Percentiles rank a stretch among this genome's conserved stretches.
Conservation (phyloP, 2,113 vertebrate genomes). For the Panthera tigris region DNA sequence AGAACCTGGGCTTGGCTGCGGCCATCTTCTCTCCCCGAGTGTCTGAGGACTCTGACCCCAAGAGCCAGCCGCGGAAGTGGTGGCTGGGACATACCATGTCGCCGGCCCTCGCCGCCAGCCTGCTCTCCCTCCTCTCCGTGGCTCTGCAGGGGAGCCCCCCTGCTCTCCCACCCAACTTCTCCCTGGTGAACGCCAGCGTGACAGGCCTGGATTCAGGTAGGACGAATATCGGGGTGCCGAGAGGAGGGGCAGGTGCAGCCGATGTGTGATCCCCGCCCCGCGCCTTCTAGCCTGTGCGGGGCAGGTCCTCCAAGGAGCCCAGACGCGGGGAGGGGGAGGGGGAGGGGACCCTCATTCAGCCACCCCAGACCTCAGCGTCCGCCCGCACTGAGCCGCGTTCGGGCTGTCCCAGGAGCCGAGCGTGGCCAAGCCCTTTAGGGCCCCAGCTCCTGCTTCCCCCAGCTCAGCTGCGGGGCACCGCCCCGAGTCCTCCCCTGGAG, state of each 20-base stretch:
- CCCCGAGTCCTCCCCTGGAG: background rate
- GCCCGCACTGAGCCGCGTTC: background rate
- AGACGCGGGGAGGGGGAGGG: background rate
- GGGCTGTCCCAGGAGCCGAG: background rate
- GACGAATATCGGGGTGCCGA: background rate
- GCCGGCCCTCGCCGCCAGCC: background rate
- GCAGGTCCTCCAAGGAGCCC: background rate
- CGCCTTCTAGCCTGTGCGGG: background rate
- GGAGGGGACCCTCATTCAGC: background rate
- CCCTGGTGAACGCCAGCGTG: accelerated
- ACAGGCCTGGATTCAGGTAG: background rate
- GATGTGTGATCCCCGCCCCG: background rate
- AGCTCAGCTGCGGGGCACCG: background rate
- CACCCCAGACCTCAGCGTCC: background rate
- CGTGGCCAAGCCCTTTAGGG: background rate
- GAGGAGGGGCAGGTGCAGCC: background rate
- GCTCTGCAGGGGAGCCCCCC: background rate
- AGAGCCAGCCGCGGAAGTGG: background rate
- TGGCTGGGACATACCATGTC: background rate
- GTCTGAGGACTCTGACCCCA: background rate
- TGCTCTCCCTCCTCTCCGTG: background rate
- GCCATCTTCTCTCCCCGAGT: background rate
- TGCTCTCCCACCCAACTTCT: background rate
- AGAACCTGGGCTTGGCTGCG: background rate
- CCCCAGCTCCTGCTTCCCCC: background rate